Percentiles rank a stretch among this genome's conserved stretches.
phyloP scores from a whole-genome alignment of 1,140 invertebrate species.

The Wiebesia pumilae region DNA sequence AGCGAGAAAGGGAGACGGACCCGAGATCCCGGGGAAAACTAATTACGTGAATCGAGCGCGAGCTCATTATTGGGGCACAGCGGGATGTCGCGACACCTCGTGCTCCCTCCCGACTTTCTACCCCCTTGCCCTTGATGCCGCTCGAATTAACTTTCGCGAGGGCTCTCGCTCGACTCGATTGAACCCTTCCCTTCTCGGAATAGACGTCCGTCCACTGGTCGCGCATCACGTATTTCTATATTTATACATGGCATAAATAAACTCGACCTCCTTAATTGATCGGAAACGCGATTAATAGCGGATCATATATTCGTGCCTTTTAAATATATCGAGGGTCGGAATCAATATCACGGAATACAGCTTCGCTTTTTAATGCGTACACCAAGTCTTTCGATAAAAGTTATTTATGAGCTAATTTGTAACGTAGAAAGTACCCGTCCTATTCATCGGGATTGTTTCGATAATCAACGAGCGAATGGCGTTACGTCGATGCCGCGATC shows the following conservation, averaged over 20 bases:
- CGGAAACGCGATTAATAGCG: slow-evolving; percentile 26
- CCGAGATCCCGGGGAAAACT: slow-evolving; percentile 56
- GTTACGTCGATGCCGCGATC: too few species aligned
- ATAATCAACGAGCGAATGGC: not conserved
- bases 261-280: slow-evolving; percentile 32
- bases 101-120: slow-evolving; percentile 35
- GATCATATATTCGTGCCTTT: not conserved
- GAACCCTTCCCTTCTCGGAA: slow-evolving; percentile 4
- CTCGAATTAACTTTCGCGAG: slow-evolving; percentile 32
- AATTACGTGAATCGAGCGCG: slow-evolving; percentile 62
- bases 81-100: slow-evolving; percentile 69
- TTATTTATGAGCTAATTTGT: not conserved
- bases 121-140: not conserved
- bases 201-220: not conserved
- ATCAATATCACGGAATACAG: not conserved
- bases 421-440: not conserved
- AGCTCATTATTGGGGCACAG: slow-evolving; percentile 65
- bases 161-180: not conserved
- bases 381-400: slow-evolving; percentile 19
- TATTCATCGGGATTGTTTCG: not conserved
- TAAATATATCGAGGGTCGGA: slow-evolving; percentile 7
- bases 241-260: slow-evolving; percentile 33
- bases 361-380: not conserved
- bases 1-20: not conserved
- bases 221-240: not conserved